A percentile compares a stretch with the other conserved stretches of the same genome.
These are phyloP conservation scores for Danio albolineatus DNA, from an alignment of 2,797 vertebrate species.

Conservation along the genomic window DNA sequence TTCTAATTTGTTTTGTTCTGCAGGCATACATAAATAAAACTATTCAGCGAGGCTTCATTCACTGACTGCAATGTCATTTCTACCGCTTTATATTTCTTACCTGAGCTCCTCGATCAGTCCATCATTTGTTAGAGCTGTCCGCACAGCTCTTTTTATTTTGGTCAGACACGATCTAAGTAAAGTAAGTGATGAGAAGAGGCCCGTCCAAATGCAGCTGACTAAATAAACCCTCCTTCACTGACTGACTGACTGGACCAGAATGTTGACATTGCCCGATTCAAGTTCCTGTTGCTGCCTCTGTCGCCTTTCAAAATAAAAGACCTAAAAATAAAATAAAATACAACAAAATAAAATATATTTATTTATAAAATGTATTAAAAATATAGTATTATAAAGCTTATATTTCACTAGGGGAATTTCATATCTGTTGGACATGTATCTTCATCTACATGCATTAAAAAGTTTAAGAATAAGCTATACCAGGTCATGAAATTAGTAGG, in stretches of 20 bases:
- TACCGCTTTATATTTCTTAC: constrained; percentile 12
- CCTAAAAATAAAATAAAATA: neutral
- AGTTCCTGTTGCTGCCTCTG: constrained; percentile 11
- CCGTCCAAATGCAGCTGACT: constrained; percentile 30
- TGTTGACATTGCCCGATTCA: constrained; percentile 1
- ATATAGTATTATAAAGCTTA: too few species aligned
- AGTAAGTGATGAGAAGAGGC: neutral
- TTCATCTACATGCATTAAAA: too few species aligned
- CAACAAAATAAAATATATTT: neutral
- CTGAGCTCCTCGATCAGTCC: constrained; percentile 12
- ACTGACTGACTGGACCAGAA: neutral
- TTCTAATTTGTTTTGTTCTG: too few species aligned
- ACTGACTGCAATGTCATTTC: neutral
- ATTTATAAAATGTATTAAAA: too few species aligned
- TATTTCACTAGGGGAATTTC: too few species aligned
- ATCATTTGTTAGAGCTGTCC: neutral
- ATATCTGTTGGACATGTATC: too few species aligned
- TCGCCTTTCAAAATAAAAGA: constrained; percentile 50
- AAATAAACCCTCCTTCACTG: constrained; percentile 35
- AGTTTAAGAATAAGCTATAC: too few species aligned
- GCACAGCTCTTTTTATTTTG: neutral
- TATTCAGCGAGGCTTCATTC: neutral
- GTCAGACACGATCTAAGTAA: neutral
- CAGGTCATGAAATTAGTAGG: too few species aligned
- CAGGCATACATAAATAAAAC: neutral